Percentiles rank a stretch among this genome's conserved stretches.
phyloP scores from a whole-genome alignment of 2,113 vertebrate genomes.

The Ceyx cyanopectus region DNA sequence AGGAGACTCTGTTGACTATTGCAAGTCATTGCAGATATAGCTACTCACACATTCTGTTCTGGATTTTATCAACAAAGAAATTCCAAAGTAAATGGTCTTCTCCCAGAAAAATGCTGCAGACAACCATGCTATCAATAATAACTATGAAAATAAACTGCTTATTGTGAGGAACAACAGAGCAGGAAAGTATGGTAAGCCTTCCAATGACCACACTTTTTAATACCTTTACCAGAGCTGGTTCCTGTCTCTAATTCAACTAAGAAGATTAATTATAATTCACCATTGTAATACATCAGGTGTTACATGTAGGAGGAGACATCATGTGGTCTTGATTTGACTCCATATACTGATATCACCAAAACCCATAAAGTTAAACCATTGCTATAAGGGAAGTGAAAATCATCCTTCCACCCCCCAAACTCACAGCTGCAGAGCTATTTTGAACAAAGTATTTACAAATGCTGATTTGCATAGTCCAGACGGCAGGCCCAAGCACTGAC shows the following conservation, averaged over 20 bases:
- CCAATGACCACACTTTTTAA: not conserved
- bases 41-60: not conserved
- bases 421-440: slow-evolving; percentile 32
- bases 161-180: not conserved
- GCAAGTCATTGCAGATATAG: not conserved
- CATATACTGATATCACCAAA: not conserved
- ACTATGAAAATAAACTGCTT: not conserved
- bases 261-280: not conserved
- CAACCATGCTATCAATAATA: not conserved
- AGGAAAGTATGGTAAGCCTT: not conserved
- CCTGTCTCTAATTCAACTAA: not conserved
- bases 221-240: not conserved
- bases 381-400: slow-evolving; percentile 7
- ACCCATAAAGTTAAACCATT: not conserved
- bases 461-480: slow-evolving; percentile 10
- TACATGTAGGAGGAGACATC: not conserved
- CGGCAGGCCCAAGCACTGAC: not conserved
- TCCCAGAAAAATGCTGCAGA: not conserved
- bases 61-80: not conserved
- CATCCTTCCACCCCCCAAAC: not conserved
- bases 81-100: not conserved
- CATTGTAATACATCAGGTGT: not conserved
- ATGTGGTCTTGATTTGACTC: not conserved
- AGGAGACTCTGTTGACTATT: not conserved
- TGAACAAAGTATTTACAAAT: not conserved